Evolutionary conservation across 2,888 invertebrate species (phyloP), one percentile per base, ranked within the genome.

Genomic region (Sinohyriopsis cumingii): DNA sequence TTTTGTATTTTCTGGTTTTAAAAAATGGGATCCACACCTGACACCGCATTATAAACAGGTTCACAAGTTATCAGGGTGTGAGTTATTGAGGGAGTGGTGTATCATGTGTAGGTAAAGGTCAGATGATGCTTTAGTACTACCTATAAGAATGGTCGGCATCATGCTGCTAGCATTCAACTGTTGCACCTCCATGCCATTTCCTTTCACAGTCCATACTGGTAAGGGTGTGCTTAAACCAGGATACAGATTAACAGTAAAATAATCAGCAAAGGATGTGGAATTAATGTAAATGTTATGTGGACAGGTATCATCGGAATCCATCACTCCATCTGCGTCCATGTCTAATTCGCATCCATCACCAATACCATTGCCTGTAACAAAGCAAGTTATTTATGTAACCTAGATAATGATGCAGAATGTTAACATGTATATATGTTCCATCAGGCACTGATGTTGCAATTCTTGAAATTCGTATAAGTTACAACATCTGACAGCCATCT

Each of bases 281-380:
- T 64, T 75, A 28, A 84, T 79, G 54, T 72, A 69, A 45, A 79
- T 80, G 68, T 83, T 84, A 45, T 77, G 96, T 0, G 97, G 97
- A 84, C 97, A 98, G 85, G 96, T 96, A 87, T 98, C 98, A 5
- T 94, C 88, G 45, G 93, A 92, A 87, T 98, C 95, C 2, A 93
- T 92, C 0, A 94, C 92, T 53, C 92, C 93, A 88, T 98, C 98
- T 3, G 93, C 93, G 84, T 98, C 97, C 80, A 92, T 93, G 88
- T 98, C 97, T 62, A 93, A 92, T 83, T 95, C 93, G 83, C 98
- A 98, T 3, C 92, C 92, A 84, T 98, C 96, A 0, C 97, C 97
- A 25, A 93, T 90, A 1, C 94, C 93, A 83, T 96, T 94, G 18
- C 91, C 91, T 33, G 33, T 33, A 33, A 33, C 33, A 33, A 9